These are phyloP conservation scores for Synanthedon myopaeformis DNA, from an alignment of 2,888 invertebrate species.

Conservation along the genomic window DNA sequence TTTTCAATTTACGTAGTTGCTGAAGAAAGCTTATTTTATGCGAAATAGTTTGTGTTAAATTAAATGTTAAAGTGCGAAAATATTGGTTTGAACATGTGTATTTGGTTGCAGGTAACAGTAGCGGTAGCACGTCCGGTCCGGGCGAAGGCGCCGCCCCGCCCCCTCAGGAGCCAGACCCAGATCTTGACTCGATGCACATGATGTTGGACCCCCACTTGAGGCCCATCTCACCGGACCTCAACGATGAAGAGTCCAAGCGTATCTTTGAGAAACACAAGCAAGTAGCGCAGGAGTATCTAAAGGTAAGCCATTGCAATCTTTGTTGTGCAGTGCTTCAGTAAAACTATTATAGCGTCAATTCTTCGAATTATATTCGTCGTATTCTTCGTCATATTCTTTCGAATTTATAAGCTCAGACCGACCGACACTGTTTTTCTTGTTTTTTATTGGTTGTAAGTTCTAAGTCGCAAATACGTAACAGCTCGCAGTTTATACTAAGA, in stretches of 20 bases:
- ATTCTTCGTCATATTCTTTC: no score
- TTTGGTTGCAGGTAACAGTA: slow-evolving; percentile 48
- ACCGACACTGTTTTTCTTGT: no score
- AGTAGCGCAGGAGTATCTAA: slow-evolving; percentile 88
- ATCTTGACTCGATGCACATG: slow-evolving; percentile 78
- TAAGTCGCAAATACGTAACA: no score
- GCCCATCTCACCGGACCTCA: slow-evolving; percentile 86
- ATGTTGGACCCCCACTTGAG: slow-evolving; percentile 84
- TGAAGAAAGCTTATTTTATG: no score
- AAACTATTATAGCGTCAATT: not conserved
- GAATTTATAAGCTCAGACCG: no score
- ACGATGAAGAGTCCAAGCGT: slow-evolving; percentile 80
- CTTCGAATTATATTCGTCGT: no score
- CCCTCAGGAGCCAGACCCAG: slow-evolving; percentile 65
- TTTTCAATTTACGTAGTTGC: no score
- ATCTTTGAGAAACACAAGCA: slow-evolving; percentile 91
- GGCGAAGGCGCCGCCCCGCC: slow-evolving; percentile 38
- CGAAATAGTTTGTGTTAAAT: no score
- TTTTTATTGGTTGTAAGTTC: no score
- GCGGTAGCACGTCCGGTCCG: slow-evolving; percentile 34
- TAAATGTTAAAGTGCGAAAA: no score
- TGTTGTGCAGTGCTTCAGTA: not conserved
- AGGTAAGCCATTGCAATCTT: slow-evolving; percentile 52
- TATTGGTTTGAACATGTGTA: no score
- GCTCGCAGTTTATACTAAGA: no score